These are phyloP conservation scores for Cephus nigrinus DNA, from an alignment of 2,888 invertebrate species.

Conservation along the genomic window DNA sequence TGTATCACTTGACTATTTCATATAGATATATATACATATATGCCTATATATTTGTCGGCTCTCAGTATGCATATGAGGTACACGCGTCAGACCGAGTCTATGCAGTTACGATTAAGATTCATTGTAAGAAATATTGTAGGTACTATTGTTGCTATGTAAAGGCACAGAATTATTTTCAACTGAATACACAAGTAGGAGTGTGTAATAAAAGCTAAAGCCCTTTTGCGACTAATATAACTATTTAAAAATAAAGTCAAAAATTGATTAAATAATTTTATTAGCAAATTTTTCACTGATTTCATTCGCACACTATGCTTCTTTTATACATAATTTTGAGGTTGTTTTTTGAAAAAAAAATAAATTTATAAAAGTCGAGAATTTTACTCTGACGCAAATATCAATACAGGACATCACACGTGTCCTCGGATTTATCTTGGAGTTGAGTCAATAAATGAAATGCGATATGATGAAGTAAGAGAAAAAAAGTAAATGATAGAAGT, in stretches of 20 bases:
- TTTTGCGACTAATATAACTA: neutral
- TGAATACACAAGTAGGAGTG: too few species aligned
- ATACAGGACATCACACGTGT: neutral
- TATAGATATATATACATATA: neutral
- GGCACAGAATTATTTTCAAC: neutral
- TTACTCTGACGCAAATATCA: neutral
- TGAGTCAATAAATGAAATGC: neutral
- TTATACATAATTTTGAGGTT: too few species aligned
- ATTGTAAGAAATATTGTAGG: neutral
- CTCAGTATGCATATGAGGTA: neutral
- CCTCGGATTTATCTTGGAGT: neutral
- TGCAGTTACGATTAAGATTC: neutral
- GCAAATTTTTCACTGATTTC: neutral
- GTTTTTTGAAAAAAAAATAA: neutral
- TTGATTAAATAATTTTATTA: neutral
- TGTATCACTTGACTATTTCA: neutral
- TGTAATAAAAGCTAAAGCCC: neutral
- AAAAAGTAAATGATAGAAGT: neutral
- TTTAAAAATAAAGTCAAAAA: neutral
- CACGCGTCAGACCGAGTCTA: neutral
- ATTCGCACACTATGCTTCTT: neutral
- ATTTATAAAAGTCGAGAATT: neutral
- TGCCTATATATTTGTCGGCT: neutral
- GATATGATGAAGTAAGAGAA: neutral
- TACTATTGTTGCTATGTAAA: neutral